Conservation (phyloP, 2,888 invertebrate species). For the Trissolcus japonicus region DNA sequence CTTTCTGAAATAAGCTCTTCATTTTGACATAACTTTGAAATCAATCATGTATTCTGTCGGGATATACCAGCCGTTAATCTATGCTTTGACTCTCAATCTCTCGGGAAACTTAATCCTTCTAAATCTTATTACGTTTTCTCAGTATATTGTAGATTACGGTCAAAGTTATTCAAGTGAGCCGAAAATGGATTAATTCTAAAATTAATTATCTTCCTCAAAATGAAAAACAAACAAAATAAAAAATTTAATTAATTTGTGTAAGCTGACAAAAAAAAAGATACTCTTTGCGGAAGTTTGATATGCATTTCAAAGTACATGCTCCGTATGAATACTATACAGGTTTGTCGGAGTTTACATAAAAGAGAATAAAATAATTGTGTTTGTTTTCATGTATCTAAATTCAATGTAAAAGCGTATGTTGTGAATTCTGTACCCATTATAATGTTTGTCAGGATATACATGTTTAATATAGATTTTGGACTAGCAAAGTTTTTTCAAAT, state of each 20-base stretch:
- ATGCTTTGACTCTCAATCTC: background rate
- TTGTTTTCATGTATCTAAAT: conserved; percentile 10
- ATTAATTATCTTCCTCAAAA: no score
- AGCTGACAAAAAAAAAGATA: no score
- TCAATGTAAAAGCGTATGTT: conserved; percentile 11
- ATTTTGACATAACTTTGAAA: no score
- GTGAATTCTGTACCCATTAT: conserved; percentile 21
- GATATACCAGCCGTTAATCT: no score
- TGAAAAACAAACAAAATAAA: no score
- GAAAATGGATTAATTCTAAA: no score
- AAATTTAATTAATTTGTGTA: no score
- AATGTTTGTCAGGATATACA: conserved; percentile 13
- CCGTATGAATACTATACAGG: no score
- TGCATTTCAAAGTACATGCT: no score
- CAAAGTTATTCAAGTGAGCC: background rate
- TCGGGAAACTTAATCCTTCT: conserved; percentile 1
- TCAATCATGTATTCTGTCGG: no score
- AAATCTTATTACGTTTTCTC: background rate
- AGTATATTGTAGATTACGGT: background rate
- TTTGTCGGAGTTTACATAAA: background rate
- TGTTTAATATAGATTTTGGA: conserved; percentile 39
- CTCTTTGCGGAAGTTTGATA: no score
- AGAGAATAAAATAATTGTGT: background rate
- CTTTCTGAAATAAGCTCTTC: no score
- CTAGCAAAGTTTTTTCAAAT: conserved; percentile 26